A percentile compares a stretch with the other conserved stretches of the same genome.
Conservation (phyloP, 2,113 vertebrate species). For the Phylloscopus whistleri region DNA sequence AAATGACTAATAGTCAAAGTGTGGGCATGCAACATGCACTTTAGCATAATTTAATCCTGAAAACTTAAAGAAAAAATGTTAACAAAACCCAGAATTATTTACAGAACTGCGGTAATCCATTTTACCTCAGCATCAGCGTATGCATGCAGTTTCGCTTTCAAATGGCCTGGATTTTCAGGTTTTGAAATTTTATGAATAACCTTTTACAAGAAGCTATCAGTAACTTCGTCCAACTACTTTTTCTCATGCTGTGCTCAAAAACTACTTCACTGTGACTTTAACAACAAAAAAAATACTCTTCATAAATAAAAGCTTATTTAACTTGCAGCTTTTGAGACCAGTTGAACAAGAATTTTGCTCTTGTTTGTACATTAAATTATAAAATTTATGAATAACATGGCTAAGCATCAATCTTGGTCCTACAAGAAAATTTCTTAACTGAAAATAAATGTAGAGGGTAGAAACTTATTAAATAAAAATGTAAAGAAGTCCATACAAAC, state of each 20-base stretch:
- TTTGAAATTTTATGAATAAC: background rate
- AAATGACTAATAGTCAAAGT: conserved; percentile 50
- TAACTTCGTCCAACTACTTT: background rate
- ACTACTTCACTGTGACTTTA: background rate
- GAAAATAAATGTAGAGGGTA: background rate
- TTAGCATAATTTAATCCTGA: conserved; percentile 5
- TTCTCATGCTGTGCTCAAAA: background rate
- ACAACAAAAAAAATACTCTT: background rate
- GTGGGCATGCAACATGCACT: conserved; percentile 3
- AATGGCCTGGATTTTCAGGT: background rate
- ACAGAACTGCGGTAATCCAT: background rate
- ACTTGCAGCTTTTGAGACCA: background rate
- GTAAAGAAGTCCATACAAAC: background rate
- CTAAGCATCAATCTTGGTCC: background rate
- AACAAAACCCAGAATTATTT: conserved; percentile 36
- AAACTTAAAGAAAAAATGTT: conserved; percentile 12
- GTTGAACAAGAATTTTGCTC: background rate
- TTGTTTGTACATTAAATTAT: background rate
- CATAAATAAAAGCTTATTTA: background rate
- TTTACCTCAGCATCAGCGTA: background rate
- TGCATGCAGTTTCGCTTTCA: background rate
- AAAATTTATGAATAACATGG: background rate
- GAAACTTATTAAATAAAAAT: background rate
- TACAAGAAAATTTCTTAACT: background rate
- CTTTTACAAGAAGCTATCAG: background rate